Evolutionary conservation across 2,113 vertebrate genomes (phyloP), one percentile per base, ranked within the genome.

Genomic region (Prinia subflava): DNA sequence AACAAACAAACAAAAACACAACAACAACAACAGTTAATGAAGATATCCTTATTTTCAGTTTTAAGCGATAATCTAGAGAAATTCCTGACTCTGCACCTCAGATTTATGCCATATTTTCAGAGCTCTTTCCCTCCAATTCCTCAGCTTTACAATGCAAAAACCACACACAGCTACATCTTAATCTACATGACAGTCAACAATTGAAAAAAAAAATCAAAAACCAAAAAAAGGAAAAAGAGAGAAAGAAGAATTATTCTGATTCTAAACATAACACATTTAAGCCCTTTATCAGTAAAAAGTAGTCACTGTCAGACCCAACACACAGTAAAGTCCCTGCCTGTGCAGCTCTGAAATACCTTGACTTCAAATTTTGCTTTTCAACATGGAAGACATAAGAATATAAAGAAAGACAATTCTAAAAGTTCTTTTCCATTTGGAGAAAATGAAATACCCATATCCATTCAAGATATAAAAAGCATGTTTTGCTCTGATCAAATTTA

Each of bases 201-300:
- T 0, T 46, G 10, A 2, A 15, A 10, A 5, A 19, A 17, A 13
- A 31, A 9, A 11, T 14, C 42, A 15, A 15, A 31, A 52, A 24
- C 8, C 6, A 28, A 17, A 33, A 31, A 16, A 12, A 23, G 3
- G 1, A 10, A 12, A 50, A 3, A 13, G 2, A 50, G 4, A 52
- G 17, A 49, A 33, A 39, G 8, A 74, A 53, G 4, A 76, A 52
- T 17, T 0, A 12, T 23, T 50, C 57, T n/a, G 19, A 52, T 22
- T 16, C 31, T 63, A 27, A 80, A 37, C 0, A 2, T 21, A 17
- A 30, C 16, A 11, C 10, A 5, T 8, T 69, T 55, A 12, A 50
- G 19, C 12, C n/a, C 3, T 47, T 47, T 56, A 33, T 80, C 16
- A 67, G n/a, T 33, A 47, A 56, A 44, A 80, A 37, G 5, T 8